Evolutionary conservation across 2,797 vertebrate species (phyloP).

Genomic region (Poecilia gillii): DNA sequence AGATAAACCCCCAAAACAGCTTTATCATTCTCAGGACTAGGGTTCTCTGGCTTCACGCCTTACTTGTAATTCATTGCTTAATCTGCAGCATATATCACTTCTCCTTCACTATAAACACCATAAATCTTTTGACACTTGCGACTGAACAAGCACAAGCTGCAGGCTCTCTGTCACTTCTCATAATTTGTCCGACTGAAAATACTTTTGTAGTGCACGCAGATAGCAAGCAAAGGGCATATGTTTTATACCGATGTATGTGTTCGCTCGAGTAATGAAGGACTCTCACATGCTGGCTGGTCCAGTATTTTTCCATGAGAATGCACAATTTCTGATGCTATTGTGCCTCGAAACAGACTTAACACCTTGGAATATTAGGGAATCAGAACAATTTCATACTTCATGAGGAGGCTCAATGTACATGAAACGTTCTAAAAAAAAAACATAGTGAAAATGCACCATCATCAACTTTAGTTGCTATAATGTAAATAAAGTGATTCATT

Average conservation of each 20-base stretch:
- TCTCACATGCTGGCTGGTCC: background rate
- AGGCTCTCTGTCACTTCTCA: constrained; percentile 17
- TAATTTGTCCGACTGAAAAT: constrained; percentile 22
- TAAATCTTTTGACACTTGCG: constrained; percentile 33
- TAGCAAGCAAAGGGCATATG: background rate
- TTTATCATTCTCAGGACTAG: background rate
- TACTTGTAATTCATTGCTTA: constrained; percentile 32
- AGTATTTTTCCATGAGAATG: constrained; percentile 6
- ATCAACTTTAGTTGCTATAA: constrained; percentile 34
- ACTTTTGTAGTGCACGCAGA: constrained; percentile 8
- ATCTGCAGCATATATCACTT: constrained; percentile 47
- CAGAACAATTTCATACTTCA: constrained; percentile 38
- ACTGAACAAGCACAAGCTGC: constrained; percentile 5
- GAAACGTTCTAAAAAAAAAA: constrained; percentile 11
- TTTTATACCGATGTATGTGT: constrained; percentile 15
- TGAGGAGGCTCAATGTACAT: constrained; percentile 13
- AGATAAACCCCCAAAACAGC: background rate
- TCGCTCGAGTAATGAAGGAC: constrained; percentile 19
- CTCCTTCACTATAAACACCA: constrained; percentile 47
- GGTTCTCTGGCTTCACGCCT: constrained; percentile 21
- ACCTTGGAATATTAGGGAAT: constrained; percentile 13
- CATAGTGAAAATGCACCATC: constrained; percentile 10
- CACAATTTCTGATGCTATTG: constrained; percentile 8
- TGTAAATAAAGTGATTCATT: constrained; percentile 18
- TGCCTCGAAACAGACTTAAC: constrained; percentile 18